These are phyloP conservation scores for Dysdera silvatica DNA, from an alignment of 1,140 invertebrate genomes.

Conservation along the genomic window DNA sequence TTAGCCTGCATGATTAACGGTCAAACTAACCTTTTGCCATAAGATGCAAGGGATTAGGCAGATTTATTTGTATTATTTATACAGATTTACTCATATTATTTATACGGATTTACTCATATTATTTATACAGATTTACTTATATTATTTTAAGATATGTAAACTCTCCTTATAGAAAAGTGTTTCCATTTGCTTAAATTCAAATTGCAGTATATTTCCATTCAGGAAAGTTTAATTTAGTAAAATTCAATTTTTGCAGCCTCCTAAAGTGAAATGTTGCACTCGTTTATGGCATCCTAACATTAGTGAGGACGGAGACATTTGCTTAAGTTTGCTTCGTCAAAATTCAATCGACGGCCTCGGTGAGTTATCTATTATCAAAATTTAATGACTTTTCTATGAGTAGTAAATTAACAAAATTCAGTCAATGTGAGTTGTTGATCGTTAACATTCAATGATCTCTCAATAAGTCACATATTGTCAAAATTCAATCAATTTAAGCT, in stretches of 20 bases:
- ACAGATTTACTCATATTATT: not conserved
- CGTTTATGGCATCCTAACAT: conserved; percentile 95
- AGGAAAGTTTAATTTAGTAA: not conserved
- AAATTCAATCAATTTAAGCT: too few species aligned
- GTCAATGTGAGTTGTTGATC: too few species aligned
- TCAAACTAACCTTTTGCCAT: too few species aligned
- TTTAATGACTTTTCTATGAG: too few species aligned
- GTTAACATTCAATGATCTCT: too few species aligned
- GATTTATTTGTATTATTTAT: not conserved
- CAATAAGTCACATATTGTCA: too few species aligned
- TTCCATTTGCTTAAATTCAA: not conserved
- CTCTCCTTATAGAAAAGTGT: not conserved
- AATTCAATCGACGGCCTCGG: conserved; percentile 86
- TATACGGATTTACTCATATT: not conserved
- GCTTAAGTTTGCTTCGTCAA: conserved; percentile 78
- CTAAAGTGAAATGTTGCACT: conserved; percentile 80
- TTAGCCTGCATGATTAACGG: too few species aligned
- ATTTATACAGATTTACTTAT: not conserved
- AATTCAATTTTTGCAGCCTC: conserved; percentile 57
- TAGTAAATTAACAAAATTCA: too few species aligned
- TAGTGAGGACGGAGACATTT: conserved; percentile 88
- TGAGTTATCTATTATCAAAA: conserved; percentile 35
- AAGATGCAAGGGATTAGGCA: too few species aligned
- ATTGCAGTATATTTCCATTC: conserved; percentile 9
- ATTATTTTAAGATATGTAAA: not conserved